Conservation (phyloP, 2,888 invertebrate genomes). For the Lapara coniferarum region DNA sequence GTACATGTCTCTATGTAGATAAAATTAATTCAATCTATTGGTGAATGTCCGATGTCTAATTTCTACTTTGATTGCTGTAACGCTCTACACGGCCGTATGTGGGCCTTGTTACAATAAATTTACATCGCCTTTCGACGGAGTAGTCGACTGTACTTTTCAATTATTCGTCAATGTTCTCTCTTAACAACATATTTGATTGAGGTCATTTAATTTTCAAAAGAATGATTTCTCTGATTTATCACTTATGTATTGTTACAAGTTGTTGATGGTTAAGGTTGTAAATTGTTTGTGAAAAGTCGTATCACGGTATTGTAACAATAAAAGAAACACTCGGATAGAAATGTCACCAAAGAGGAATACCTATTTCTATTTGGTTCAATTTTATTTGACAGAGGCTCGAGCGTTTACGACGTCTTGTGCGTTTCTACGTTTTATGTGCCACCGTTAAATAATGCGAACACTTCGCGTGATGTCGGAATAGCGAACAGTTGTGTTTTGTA, state of each 20-base stretch:
- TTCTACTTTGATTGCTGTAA: conserved; percentile 28
- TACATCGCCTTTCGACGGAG: conserved; percentile 35
- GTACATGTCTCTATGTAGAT: conserved; percentile 2
- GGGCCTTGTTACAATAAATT: conserved; percentile 38
- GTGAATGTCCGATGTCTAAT: not conserved
- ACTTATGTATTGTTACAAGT: conserved; percentile 38
- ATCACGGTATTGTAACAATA: not conserved
- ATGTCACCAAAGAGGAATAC: conserved; percentile 7
- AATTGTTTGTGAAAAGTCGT: conserved; percentile 24
- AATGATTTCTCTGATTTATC: conserved; percentile 58
- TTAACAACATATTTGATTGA: conserved; percentile 50
- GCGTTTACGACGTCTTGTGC: conserved; percentile 63
- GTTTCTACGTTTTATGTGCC: conserved; percentile 62
- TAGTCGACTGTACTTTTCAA: conserved; percentile 52
- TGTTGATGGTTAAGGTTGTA: conserved; percentile 28
- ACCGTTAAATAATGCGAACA: conserved; percentile 71
- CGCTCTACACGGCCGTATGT: conserved; percentile 33
- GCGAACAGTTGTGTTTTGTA: conserved; percentile 59
- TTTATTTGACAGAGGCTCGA: conserved; percentile 55
- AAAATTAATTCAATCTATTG: conserved; percentile 19
- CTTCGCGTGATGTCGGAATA: conserved; percentile 61
- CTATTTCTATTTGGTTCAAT: conserved; percentile 50
- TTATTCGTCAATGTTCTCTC: conserved; percentile 52
- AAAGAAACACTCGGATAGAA: conserved; percentile 14
- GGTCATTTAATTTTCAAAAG: conserved; percentile 63